Evolutionary conservation across 2,797 vertebrate species (phyloP).

Genomic region (Catamblyrhynchus diadema): DNA sequence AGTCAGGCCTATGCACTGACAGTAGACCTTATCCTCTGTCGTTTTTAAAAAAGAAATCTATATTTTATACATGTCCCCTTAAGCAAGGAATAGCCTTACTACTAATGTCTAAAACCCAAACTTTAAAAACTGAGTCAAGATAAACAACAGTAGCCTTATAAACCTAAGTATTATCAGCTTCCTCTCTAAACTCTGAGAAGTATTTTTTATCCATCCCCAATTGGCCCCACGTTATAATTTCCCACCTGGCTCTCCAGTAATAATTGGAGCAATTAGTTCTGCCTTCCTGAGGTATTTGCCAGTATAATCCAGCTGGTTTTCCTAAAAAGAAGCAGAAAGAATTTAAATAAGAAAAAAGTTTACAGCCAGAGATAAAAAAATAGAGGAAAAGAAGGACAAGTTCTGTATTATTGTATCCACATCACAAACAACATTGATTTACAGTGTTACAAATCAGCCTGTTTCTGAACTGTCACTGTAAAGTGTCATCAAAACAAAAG

Average conservation of each 20-base stretch:
- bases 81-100: not conserved
- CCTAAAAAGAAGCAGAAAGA: conserved; percentile 32
- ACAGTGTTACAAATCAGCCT: not conserved
- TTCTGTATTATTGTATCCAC: not conserved
- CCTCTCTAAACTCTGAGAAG: not conserved
- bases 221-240: not conserved
- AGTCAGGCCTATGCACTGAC: not conserved
- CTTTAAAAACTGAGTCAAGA: not conserved
- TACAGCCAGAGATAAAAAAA: not conserved
- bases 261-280: not conserved
- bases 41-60: not conserved
- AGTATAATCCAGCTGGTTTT: not conserved
- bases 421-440: not conserved
- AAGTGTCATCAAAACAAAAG: not conserved
- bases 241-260: conserved; percentile 26
- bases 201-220: not conserved
- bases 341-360: not conserved
- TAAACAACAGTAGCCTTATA: not conserved
- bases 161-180: not conserved
- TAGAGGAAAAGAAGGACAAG: not conserved
- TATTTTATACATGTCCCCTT: not conserved
- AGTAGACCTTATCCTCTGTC: not conserved
- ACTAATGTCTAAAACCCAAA: not conserved
- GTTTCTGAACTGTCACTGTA: not conserved
- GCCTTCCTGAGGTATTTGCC: not conserved